These are phyloP conservation scores for Phymanthus crucifer DNA, from an alignment of 92 coral and sea anemone genomes.

Conservation along the genomic window DNA sequence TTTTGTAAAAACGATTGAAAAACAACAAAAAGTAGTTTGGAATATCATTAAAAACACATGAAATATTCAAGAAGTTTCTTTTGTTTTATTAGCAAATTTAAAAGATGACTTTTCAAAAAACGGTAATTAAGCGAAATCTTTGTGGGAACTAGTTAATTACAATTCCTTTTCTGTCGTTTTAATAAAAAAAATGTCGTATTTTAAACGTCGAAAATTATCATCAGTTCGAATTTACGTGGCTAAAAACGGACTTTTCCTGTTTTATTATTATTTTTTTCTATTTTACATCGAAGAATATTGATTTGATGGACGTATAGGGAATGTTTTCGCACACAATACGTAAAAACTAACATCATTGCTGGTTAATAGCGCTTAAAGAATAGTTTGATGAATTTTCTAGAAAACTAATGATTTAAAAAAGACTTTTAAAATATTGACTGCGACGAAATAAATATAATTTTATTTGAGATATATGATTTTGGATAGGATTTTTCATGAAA, in stretches of 20 bases:
- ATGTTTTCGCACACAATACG: conserved; percentile 14
- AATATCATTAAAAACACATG: conserved; percentile 35
- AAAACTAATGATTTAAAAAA: neutral
- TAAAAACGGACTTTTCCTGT: neutral
- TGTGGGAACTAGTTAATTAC: conserved; percentile 6
- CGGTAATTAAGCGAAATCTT: conserved; percentile 17
- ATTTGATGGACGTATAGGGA: neutral
- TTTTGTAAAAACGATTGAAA: conserved; percentile 32
- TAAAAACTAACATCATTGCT: conserved; percentile 14
- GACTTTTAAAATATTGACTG: neutral
- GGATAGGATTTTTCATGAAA: conserved; percentile 1
- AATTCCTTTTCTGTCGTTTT: neutral
- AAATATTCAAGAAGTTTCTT: conserved; percentile 15
- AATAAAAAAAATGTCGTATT: neutral
- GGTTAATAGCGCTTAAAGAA: conserved; percentile 3
- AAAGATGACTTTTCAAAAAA: conserved; percentile 14
- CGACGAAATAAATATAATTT: neutral
- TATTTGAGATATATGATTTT: too few species aligned
- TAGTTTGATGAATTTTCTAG: neutral
- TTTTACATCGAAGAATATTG: neutral
- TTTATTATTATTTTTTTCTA: too few species aligned
- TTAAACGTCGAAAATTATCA: neutral
- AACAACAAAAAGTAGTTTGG: conserved; percentile 17
- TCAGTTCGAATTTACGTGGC: neutral
- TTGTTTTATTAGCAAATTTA: conserved; percentile 21